phyloP scores from a whole-genome alignment of 2,113 vertebrate species.

The Sceloporus tristichus region DNA sequence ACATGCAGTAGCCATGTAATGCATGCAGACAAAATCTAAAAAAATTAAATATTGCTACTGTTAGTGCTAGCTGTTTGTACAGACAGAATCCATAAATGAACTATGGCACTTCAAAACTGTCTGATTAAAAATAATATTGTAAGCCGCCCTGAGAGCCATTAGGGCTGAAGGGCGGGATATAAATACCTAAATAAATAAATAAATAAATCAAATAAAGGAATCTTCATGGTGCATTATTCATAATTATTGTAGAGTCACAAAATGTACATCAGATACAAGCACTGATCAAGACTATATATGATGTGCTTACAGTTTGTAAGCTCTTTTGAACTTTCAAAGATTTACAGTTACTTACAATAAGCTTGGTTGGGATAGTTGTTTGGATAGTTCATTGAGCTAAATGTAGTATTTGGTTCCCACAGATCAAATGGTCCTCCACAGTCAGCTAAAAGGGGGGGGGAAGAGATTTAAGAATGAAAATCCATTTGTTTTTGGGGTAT shows the following conservation, averaged over 20 bases:
- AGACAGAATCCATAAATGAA: not conserved
- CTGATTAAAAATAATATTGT: too few relatives aligned
- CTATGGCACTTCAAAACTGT: too few relatives aligned
- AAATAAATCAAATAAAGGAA: too few relatives aligned
- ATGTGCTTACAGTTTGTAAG: not conserved
- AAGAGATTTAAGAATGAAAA: constrained; percentile 46
- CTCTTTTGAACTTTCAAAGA: not conserved
- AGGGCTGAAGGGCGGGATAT: too few relatives aligned
- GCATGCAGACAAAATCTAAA: too few relatives aligned
- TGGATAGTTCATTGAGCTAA: constrained; percentile 89
- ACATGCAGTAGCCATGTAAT: too few relatives aligned
- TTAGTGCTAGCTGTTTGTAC: not conserved
- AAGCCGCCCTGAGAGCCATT: too few relatives aligned
- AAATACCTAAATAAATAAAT: too few relatives aligned
- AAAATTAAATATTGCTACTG: not conserved
- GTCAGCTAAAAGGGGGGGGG: constrained; percentile 80
- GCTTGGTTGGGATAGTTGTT: constrained; percentile 82
- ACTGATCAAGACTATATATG: not conserved
- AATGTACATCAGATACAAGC: not conserved
- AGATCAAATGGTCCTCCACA: constrained; percentile 92
- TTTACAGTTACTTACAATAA: constrained; percentile 83
- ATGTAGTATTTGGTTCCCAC: constrained; percentile 88
- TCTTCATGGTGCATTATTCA: constrained; percentile 22
- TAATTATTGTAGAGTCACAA: not conserved
- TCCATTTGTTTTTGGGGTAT: not conserved